Conservation (phyloP, 1,140 invertebrate genomes). For the Brachionus rubens region DNA sequence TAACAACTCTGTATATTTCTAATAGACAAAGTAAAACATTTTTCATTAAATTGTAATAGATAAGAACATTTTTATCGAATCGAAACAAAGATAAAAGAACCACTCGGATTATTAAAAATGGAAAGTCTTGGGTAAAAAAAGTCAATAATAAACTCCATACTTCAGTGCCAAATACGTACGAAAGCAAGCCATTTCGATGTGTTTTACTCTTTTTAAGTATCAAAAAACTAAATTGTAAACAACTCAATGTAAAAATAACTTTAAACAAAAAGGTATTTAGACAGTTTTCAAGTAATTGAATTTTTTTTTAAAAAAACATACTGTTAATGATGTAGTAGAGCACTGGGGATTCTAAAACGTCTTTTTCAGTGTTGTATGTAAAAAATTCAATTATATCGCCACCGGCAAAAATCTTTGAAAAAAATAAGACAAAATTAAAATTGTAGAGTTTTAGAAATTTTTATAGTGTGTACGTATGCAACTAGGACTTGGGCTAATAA, state of each 20-base stretch:
- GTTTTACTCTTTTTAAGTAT: not conserved
- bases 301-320: not conserved
- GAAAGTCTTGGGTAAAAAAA: constrained; percentile 17
- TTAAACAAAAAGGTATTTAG: not conserved
- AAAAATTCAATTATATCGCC: constrained; percentile 26
- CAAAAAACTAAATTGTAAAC: constrained; percentile 14
- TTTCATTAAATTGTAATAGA: constrained; percentile 8
- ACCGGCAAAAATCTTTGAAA: constrained; percentile 15
- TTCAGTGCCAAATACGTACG: not conserved
- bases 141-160: not conserved
- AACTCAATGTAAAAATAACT: constrained; percentile 17
- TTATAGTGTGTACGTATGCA: constrained; percentile 1
- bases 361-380: not conserved
- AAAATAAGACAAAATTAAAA: not conserved
- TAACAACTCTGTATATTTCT: not conserved
- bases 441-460: no score
- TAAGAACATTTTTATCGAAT: not conserved
- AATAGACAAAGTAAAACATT: not conserved
- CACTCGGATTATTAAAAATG: constrained; percentile 4
- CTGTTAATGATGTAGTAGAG: not conserved
- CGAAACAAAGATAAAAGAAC: not conserved
- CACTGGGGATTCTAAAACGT: not conserved
- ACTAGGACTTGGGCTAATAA: not conserved
- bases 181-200: not conserved
- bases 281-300: not conserved